These are phyloP conservation scores for Tenthredo mesomela DNA, from an alignment of 2,888 invertebrate species.

Conservation along the genomic window DNA sequence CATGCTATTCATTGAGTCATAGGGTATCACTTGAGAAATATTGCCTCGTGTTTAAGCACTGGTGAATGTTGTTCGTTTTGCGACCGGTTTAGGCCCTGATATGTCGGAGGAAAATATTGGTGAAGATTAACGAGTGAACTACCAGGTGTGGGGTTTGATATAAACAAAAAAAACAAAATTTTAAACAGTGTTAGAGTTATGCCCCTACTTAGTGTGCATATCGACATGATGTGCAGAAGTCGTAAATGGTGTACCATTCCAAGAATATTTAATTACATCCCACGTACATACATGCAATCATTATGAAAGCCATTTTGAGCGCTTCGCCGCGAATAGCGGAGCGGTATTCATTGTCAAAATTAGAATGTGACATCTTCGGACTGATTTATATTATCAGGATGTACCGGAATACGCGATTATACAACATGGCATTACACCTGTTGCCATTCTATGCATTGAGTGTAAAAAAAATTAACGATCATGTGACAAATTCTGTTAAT, in stretches of 20 bases:
- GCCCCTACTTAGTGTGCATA: neutral
- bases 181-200: neutral
- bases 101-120: neutral
- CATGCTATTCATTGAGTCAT: neutral
- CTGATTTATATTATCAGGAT: neutral
- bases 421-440: neutral
- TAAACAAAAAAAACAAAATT: neutral
- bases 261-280: constrained; percentile 19
- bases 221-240: neutral
- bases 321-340: neutral
- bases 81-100: neutral
- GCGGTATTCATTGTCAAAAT: constrained; percentile 18
- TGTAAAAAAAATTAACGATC: neutral
- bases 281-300: neutral
- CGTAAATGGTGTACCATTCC: neutral
- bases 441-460: neutral
- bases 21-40: neutral
- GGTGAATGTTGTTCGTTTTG: neutral
- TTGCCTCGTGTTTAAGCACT: neutral
- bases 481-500: neutral
- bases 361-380: constrained; percentile 8
- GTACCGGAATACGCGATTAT: neutral
- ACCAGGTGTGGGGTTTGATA: neutral
- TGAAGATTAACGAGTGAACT: neutral
- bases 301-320: neutral